Evolutionary conservation across 2,797 vertebrate genomes (phyloP).

Genomic region (Decapterus maruadsi): DNA sequence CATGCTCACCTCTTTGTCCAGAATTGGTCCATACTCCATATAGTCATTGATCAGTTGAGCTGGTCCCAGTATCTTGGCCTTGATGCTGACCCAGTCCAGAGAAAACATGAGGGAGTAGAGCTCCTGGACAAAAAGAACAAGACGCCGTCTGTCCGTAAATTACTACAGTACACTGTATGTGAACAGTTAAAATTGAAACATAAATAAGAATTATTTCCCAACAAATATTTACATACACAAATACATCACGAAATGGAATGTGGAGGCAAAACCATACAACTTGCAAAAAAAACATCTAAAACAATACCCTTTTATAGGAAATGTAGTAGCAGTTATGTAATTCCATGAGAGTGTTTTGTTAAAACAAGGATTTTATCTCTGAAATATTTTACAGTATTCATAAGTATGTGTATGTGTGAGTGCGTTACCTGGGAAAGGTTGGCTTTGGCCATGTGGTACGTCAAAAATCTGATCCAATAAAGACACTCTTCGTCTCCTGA

Average conservation of each 20-base stretch:
- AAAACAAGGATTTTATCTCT: too few relatives aligned
- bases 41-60: constrained; percentile 97
- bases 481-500: constrained; percentile 89
- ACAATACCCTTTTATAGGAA: too few relatives aligned
- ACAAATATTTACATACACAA: too few relatives aligned
- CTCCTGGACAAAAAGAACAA: constrained; percentile 83
- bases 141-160: background rate
- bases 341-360: too few relatives aligned
- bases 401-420: background rate
- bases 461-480: constrained; percentile 95
- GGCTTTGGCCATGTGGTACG: constrained; percentile 94
- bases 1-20: constrained; percentile 93
- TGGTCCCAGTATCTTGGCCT: constrained; percentile 91
- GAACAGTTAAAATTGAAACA: background rate
- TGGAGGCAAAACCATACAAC: too few relatives aligned
- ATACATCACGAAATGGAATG: too few relatives aligned
- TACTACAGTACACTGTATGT: too few relatives aligned
- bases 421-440: constrained; percentile 89
- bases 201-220: background rate
- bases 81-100: constrained; percentile 95
- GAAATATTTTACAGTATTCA: background rate
- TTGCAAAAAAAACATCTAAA: too few relatives aligned
- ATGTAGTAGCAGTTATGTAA: too few relatives aligned
- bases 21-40: constrained; percentile 89
- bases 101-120: constrained; percentile 94